Conservation (phyloP, 2,888 invertebrate species). For the Thumatha senex region DNA sequence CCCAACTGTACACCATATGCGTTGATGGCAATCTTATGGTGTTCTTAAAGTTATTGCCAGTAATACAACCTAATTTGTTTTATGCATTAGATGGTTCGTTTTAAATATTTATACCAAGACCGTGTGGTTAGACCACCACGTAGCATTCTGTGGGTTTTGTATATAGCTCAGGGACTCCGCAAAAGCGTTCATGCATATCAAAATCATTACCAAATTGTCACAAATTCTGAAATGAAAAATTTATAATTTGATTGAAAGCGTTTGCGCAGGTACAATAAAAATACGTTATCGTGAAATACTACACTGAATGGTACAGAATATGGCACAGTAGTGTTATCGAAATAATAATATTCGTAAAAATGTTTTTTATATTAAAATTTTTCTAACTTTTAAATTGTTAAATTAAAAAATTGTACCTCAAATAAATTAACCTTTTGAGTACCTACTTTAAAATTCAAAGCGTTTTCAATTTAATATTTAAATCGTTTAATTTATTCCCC, state of each 20-base stretch:
- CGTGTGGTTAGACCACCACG: slow-evolving; percentile 17
- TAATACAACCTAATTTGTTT: slow-evolving; percentile 28
- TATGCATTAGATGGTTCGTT: slow-evolving; percentile 10
- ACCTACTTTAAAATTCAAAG: background rate
- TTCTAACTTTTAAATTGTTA: slow-evolving; percentile 1
- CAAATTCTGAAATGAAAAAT: background rate
- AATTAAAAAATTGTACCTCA: too few species aligned
- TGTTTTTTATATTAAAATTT: too few species aligned
- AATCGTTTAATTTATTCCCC: background rate
- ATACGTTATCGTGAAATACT: too few species aligned
- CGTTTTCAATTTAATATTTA: background rate
- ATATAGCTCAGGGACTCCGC: slow-evolving; percentile 4
- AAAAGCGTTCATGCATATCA: background rate
- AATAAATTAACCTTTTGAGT: too few species aligned
- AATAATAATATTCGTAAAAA: too few species aligned
- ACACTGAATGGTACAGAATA: too few species aligned
- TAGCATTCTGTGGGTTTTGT: slow-evolving; percentile 11
- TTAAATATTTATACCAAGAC: slow-evolving; percentile 14
- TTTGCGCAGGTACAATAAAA: background rate
- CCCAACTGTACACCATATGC: slow-evolving; percentile 65
- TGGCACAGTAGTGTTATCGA: too few species aligned
- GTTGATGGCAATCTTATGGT: slow-evolving; percentile 61
- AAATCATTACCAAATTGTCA: background rate
- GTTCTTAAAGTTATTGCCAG: slow-evolving; percentile 54
- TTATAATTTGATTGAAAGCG: background rate